Conservation (phyloP, 2,888 invertebrate species). For the Synanthedon vespiformis region DNA sequence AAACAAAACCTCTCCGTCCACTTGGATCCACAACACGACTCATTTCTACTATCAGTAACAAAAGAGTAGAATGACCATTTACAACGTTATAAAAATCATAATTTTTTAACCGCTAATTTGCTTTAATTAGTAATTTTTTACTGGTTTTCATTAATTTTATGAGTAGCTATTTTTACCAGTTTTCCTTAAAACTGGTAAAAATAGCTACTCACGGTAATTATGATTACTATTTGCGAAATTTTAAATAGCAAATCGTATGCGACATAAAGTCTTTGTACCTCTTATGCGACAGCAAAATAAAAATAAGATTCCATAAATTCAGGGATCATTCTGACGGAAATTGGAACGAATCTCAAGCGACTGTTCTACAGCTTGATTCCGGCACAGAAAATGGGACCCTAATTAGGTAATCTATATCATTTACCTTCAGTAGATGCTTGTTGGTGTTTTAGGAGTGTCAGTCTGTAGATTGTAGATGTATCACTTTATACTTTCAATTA, state of each 20-base stretch:
- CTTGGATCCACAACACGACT: no score
- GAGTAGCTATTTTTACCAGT: no score
- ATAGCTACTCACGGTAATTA: no score
- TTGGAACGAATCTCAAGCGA: slow-evolving; percentile 91
- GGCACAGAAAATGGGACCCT: slow-evolving; percentile 75
- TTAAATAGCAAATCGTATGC: background rate
- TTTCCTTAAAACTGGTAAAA: no score
- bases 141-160: no score
- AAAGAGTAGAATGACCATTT: no score
- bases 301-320: slow-evolving; percentile 8
- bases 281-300: background rate
- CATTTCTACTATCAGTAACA: no score
- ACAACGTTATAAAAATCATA: no score
- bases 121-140: no score
- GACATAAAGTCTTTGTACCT: background rate
- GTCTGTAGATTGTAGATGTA: background rate
- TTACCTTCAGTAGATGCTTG: background rate
- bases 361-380: slow-evolving; percentile 81
- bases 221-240: no score
- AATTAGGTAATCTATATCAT: slow-evolving; percentile 37
- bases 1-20: no score
- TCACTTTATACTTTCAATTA: background rate
- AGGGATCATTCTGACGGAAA: slow-evolving; percentile 88
- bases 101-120: no score
- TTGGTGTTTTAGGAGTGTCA: background rate